A percentile compares a stretch with the other conserved stretches of the same genome.
phyloP scores from a whole-genome alignment of 1,140 invertebrate species.

The Mycetomoellerius zeteki region DNA sequence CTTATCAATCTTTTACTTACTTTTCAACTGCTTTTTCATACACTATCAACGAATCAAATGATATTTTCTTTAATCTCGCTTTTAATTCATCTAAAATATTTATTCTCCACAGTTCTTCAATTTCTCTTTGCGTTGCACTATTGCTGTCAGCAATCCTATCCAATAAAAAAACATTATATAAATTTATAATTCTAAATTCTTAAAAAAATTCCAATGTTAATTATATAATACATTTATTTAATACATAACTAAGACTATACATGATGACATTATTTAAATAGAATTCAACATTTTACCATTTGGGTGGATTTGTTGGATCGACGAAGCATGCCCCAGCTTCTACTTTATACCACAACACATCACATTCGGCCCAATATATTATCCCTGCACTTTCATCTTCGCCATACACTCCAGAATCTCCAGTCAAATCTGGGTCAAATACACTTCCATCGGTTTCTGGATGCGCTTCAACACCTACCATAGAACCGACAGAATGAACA shows the following conservation, averaged over 20 bases:
- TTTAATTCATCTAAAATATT: constrained; percentile 91
- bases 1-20: constrained; percentile 71
- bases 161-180: constrained; percentile 13
- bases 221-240: too few relatives aligned
- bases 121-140: constrained; percentile 88
- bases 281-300: constrained; percentile 88
- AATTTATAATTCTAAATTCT: constrained; percentile 1
- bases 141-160: constrained; percentile 88
- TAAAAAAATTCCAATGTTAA: constrained; percentile 13
- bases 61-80: constrained; percentile 86
- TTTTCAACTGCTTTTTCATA: constrained; percentile 93
- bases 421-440: constrained; percentile 90
- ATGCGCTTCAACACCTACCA: constrained; percentile 92
- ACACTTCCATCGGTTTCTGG: constrained; percentile 93
- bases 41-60: constrained; percentile 86
- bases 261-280: neutral
- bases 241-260: neutral
- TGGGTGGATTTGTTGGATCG: constrained; percentile 90
- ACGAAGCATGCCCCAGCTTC: constrained; percentile 93
- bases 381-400: constrained; percentile 91
- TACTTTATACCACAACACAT: constrained; percentile 92
- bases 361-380: constrained; percentile 92
- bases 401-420: constrained; percentile 92
- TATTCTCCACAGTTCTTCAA: constrained; percentile 92
- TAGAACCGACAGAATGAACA: constrained; percentile 93